Base-by-base conservation (phyloP, 2,113 vertebrate genomes). In the Brachypteracias leptosomus region DNA sequence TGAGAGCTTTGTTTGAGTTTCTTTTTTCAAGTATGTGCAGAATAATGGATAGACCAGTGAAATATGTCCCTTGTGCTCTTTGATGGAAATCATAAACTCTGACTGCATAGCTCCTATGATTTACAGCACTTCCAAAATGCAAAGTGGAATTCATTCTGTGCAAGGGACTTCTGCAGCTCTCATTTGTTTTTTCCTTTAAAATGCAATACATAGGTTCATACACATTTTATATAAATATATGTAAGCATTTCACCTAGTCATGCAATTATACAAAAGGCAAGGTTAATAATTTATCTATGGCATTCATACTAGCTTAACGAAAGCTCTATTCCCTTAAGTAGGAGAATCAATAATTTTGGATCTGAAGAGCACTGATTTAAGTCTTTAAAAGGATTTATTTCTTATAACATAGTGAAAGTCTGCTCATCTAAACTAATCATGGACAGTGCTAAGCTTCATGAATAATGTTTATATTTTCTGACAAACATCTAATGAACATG, bases 41-140 rank as follows among this genome's bases (percentile, higher is more conserved):
- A 96, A 93, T 95, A 96, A 94, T 89, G 95, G 96, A 85, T 85
- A 81, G 90, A 66, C 83, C 31, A 54, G 92, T 96, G 93, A 96
- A 96, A 95, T 94, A 95, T 85, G 88, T 92, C 86, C 80, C 76
- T 76, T 9, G 59, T 85, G 95, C 73, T 94, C 90, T 95, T 84
- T 93, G 93, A 96, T 94, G 88, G 92, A 95, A 96, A 96, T 95
- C 96, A 94, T 94, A 90, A 94, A 94, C 93, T 96, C 91, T 94
- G 90, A 81, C 95, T 94, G 78, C 79, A 94, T 44, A 95, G 84
- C 78, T 83, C 85, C 75, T 44, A 16, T 94, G 92, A 96, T 96
- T 95, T 96, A 96, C 76, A 90, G 63, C 73, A 57, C 80, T 90
- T 85, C 83, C 93, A 78, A 97, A 95, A 96, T 92, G 83, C 93